Evolutionary conservation across 2,797 vertebrate species (phyloP), one percentile per base, ranked within the genome.

Genomic region (Amniataba percoides): DNA sequence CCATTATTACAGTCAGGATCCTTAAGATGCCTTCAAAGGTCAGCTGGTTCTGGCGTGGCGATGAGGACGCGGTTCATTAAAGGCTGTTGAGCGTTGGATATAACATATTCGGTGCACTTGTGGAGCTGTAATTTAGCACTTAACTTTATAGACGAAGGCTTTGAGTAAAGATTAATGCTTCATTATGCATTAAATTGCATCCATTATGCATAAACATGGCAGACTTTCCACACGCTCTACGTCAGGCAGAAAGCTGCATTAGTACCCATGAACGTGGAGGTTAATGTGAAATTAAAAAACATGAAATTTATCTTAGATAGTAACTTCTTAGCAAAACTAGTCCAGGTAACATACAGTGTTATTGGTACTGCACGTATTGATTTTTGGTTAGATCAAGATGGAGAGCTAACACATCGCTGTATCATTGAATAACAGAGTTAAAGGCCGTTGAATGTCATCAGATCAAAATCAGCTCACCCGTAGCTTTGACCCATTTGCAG

Each of bases 1-100:
- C 25, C 53, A 11, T 78, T 70, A 65, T 74, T 56, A 63, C 57
- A 58, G 63, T 62, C 18, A n/a, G 39, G 4, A 9, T 66, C 43
- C 77, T 39, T 51, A 74, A 58, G 56, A 64, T 0, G 13, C 67
- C 27, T 71, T 83, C 25, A 80, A 79, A 86, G 65, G 61, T 83
- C 62, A 65, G 21, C 56, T 71, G 51, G 42, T 40, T 71, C n/a
- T 39, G 49, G 6, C 21, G 4, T 51, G 23, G 43, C 60, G 65
- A 70, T 34, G 31, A 79, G 55, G 57, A 78, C 23, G 10, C 39
- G 60, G 49, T 67, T 77, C 61, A 73, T 81, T 66, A 64, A 46
- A 53, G 23, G 64, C 52, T 61, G 31, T 53, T 39, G 48, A 69
- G 16, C 11, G 27, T 14, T 69, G 53, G 31, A 78, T 55, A 56